These are phyloP conservation scores for Gymnocheta viridis DNA, from an alignment of 2,888 invertebrate species.

Conservation along the genomic window DNA sequence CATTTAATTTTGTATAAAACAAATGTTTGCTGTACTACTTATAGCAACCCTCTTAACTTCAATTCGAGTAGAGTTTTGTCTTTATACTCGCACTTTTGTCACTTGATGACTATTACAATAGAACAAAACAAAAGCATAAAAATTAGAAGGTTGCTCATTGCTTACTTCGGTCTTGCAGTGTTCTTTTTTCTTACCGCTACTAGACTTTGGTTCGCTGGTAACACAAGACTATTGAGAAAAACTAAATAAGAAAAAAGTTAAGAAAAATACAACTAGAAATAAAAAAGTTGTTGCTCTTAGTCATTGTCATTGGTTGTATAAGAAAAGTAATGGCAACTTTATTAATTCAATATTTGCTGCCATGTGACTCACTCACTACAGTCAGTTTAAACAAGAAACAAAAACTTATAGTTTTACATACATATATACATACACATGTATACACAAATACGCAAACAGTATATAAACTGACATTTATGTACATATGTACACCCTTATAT, in stretches of 20 bases:
- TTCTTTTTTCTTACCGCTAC: conserved; percentile 3
- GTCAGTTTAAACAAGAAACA: conserved; percentile 57
- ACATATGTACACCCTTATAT: not conserved
- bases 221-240: conserved; percentile 46
- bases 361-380: conserved; percentile 63
- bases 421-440: not conserved
- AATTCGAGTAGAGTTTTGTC: conserved; percentile 12
- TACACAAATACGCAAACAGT: not conserved
- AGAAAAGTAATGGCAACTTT: conserved; percentile 57
- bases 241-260: conserved; percentile 35
- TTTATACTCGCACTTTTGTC: conserved; percentile 18
- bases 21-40: conserved; percentile 66
- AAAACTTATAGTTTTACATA: conserved; percentile 26
- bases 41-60: conserved; percentile 50
- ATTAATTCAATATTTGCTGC: conserved; percentile 66
- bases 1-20: conserved; percentile 1
- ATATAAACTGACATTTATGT: too few relatives aligned
- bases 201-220: conserved; percentile 5
- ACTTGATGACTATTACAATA: conserved; percentile 54
- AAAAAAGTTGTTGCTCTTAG: conserved; percentile 60
- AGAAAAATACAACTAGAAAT: conserved; percentile 36
- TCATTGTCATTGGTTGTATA: conserved; percentile 62
- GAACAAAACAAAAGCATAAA: conserved; percentile 56
- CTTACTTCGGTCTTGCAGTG: conserved; percentile 13
- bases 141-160: conserved; percentile 45